Base-by-base conservation (phyloP, 2,797 vertebrate species). In the Aeoliscus strigatus region DNA sequence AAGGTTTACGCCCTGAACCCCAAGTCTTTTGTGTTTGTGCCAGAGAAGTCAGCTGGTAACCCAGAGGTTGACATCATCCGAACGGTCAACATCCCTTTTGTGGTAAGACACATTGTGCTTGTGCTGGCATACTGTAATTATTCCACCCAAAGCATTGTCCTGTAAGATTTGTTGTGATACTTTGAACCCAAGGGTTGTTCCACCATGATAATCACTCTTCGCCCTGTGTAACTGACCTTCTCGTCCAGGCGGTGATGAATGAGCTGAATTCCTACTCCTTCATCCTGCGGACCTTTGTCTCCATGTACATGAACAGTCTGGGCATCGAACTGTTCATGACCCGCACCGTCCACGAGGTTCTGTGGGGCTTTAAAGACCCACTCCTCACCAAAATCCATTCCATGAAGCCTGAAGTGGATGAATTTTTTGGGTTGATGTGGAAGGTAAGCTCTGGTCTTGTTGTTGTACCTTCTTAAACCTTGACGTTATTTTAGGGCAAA, bases 331-430 rank as follows among this genome's bases (percentile, higher is more conserved):
- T 90, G 14, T 91, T 91, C 58, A 75, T 87, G 57, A 84, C 71
- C 1, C 82, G 77, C 39, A 87, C 85, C 0, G 83, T 91, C 27
- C 84, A 91, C 4, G 88, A 91, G 70, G 16, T 89, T 6, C 63
- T 91, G 14, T 91, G 89, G 89, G 89, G 89, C 55, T 91, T 89
- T 68, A 85, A 89, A 57, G 85, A 91, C 66, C 89, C 88, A 1
- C 63, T 91, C 5, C 80, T 91, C 37, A 3, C 77, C 8, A 83
- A 82, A 34, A 1, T 91, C 42, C 84, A 86, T 38, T 0, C 2
- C 40, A 0, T 90, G 45, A 87, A 73, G 60, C 86, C 87, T 2
- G 87, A 90, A 0, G 87, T 91, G 40, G 87, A 90, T 0, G 87
- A 89, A 21, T 30, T 82, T 39, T 91, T 91, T 37, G 89, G 89